Conservation (phyloP, 2,888 invertebrate genomes). For the Drosophila nr. fundita region DNA sequence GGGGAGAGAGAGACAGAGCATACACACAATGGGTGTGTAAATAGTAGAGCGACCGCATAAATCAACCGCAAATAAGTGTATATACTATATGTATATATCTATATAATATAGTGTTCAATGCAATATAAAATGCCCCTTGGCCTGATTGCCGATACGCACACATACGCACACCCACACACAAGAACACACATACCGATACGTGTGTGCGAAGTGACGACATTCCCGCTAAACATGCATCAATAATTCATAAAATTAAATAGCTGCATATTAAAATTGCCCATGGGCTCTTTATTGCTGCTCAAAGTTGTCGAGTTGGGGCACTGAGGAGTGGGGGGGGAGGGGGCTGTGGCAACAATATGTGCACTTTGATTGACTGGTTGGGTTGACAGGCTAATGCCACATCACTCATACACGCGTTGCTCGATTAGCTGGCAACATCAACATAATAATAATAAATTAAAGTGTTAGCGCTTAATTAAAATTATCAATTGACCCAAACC, state of each 20-base stretch:
- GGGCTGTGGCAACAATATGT: slow-evolving; percentile 6
- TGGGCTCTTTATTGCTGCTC: neutral
- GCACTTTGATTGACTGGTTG: slow-evolving; percentile 35
- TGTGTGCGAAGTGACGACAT: slow-evolving; percentile 21
- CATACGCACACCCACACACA: neutral
- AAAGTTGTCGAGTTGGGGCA: neutral
- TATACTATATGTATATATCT: slow-evolving; percentile 32
- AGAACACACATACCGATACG: neutral
- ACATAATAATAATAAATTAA: slow-evolving; percentile 72
- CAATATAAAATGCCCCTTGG: slow-evolving; percentile 50
- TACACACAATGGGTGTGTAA: slow-evolving; percentile 50
- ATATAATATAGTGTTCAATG: slow-evolving; percentile 34
- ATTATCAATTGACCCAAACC: slow-evolving; percentile 66
- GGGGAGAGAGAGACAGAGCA: neutral
- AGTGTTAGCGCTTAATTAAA: slow-evolving; percentile 81
- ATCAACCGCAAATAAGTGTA: slow-evolving; percentile 69
- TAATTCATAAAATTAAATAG: slow-evolving; percentile 77
- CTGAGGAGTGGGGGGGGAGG: neutral
- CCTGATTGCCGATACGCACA: slow-evolving; percentile 50
- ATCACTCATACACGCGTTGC: slow-evolving; percentile 51
- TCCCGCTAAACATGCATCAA: slow-evolving; percentile 66
- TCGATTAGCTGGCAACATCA: slow-evolving; percentile 45
- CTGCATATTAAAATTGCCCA: slow-evolving; percentile 49
- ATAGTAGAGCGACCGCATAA: slow-evolving; percentile 72
- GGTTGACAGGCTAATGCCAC: slow-evolving; percentile 46